phyloP scores from a whole-genome alignment of 2,113 vertebrate species.

The Festucalex cinctus region DNA sequence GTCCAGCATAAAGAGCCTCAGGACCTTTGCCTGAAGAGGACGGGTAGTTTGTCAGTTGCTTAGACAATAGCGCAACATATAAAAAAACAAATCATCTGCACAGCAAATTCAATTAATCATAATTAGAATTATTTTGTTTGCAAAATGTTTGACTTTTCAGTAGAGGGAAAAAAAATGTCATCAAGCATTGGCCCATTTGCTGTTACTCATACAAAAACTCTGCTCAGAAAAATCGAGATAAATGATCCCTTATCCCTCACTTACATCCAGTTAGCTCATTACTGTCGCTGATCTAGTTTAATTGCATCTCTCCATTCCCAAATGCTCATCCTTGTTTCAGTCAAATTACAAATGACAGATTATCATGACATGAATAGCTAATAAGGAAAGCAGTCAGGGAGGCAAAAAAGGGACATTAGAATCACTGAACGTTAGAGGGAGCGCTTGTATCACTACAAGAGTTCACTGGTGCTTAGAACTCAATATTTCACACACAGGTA shows the following conservation, averaged over 20 bases:
- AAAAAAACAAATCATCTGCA: too few species aligned
- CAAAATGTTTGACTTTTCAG: neutral
- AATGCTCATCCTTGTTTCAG: neutral
- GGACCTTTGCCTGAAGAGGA: conserved; percentile 92
- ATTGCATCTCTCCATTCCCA: neutral
- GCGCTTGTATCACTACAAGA: conserved; percentile 5
- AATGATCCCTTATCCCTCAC: neutral
- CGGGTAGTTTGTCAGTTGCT: conserved; percentile 53
- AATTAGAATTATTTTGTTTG: neutral
- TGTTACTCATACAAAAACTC: conserved; percentile 56
- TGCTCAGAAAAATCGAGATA: neutral
- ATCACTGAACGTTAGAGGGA: conserved; percentile 39
- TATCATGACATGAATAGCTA: neutral
- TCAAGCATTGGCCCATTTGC: conserved; percentile 11
- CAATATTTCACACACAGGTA: neutral
- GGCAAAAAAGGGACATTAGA: neutral
- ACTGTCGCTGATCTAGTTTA: neutral
- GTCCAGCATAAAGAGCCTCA: conserved; percentile 92
- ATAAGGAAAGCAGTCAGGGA: neutral
- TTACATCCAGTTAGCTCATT: neutral
- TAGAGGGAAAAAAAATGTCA: neutral
- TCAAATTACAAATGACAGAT: neutral
- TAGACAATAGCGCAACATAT: conserved; percentile 10
- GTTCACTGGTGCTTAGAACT: neutral
- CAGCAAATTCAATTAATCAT: neutral